A percentile compares a stretch with the other conserved stretches of the same genome.
Evolutionary conservation across 2,113 vertebrate species (phyloP).

Genomic region (Eretmochelys imbricata): DNA sequence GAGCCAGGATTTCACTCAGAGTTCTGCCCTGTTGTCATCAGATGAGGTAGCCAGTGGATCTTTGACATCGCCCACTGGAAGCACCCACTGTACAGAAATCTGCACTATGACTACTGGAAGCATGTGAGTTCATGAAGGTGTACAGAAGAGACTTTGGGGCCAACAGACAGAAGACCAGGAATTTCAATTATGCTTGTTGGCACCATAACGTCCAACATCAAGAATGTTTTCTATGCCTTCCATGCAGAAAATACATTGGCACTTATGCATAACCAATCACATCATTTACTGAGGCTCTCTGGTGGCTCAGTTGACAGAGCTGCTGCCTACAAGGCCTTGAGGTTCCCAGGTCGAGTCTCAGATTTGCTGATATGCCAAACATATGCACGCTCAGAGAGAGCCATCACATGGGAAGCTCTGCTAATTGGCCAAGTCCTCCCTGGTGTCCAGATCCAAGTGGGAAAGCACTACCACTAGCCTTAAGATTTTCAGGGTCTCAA

Average conservation of each 20-base stretch:
- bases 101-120: background rate
- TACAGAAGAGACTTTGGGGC: rapidly evolving
- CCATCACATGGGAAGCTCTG: background rate
- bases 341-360: background rate
- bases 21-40: background rate
- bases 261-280: background rate
- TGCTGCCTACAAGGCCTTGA: background rate
- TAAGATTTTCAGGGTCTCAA: background rate
- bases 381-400: background rate
- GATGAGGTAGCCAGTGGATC: background rate
- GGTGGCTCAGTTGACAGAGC: background rate
- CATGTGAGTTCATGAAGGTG: background rate
- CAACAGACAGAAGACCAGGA: background rate
- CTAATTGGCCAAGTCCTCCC: background rate
- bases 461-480: rapidly evolving
- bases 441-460: background rate
- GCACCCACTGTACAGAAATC: background rate
- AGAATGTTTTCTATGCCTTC: background rate
- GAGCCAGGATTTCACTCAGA: background rate
- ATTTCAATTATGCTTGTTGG: background rate
- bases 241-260: background rate
- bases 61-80: background rate
- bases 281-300: background rate
- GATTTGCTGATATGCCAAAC: background rate
- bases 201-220: background rate